These are phyloP conservation scores for Catagonus wagneri DNA, from an alignment of 2,113 vertebrate species.

Conservation along the genomic window DNA sequence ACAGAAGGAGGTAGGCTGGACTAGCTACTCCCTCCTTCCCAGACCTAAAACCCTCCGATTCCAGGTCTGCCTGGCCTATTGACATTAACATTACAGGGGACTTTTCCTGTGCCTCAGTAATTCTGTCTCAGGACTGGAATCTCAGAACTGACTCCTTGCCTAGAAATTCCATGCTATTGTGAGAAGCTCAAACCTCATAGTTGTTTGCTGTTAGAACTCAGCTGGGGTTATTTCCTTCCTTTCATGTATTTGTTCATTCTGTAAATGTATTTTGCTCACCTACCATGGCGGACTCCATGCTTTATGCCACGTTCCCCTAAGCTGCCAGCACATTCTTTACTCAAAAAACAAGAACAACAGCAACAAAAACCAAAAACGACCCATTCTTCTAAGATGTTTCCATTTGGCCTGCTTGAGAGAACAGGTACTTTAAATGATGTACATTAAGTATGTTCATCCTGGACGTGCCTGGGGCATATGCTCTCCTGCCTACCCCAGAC, in stretches of 20 bases:
- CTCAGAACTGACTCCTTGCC: not conserved
- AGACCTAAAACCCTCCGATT: not conserved
- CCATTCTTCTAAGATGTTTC: not conserved
- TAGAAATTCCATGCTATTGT: not conserved
- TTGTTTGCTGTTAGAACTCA: not conserved
- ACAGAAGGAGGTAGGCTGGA: not conserved
- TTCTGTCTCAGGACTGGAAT: not conserved
- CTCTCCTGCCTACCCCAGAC: not conserved
- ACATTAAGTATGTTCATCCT: not conserved
- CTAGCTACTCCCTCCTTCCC: not conserved
- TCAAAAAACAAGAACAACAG: not conserved
- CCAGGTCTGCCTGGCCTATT: not conserved
- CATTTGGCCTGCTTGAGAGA: not conserved
- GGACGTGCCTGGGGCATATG: not conserved
- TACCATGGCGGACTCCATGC: not conserved
- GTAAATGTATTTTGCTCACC: not conserved
- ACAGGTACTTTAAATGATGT: not conserved
- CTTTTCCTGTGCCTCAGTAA: not conserved
- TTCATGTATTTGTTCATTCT: conserved; percentile 44
- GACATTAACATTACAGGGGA: not conserved
- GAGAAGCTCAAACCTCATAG: not conserved
- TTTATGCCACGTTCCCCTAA: not conserved
- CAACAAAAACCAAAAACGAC: no score
- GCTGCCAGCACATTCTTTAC: not conserved
- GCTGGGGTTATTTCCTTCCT: not conserved